Evolutionary conservation across 2,113 vertebrate species (phyloP), one percentile per base, ranked within the genome.

Genomic region (Okapia johnstoni): DNA sequence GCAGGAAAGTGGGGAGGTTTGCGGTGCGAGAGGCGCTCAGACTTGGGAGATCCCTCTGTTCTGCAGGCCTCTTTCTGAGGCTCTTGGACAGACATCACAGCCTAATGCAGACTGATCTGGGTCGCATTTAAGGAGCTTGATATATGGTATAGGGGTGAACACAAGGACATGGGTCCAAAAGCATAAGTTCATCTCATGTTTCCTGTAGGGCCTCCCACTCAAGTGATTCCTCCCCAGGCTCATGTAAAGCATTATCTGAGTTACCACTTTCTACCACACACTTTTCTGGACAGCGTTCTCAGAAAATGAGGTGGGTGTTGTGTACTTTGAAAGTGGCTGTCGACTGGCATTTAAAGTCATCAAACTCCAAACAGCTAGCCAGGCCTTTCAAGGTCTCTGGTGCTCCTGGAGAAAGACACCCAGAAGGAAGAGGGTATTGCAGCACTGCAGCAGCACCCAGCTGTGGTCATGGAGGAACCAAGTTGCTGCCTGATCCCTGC

Each of bases 1-100:
- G n/a, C 7, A 15, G 23, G 26, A 17, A 36, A 43, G 52, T 14
- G 2, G n/a, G 50, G 63, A 52, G 14, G 25, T 58, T 11, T 12
- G 14, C 63, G 55, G 15, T 0, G 0, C 6, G 2, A 33, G 14
- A 63, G n/a, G 73, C 15, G 9, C 54, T 50, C 17, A 19, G 19
- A 5, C 3, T 36, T 54, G 28, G 30, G 30, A 30, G n/a, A 46
- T 6, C 2, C 2, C 10, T 16, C 6, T 54, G 15, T 5, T 15
- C n/a, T 66, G 43, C 33, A 81, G 19, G 26, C 25, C 48, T 50
- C 79, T 43, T 19, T 6, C 25, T 25, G 36, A 7, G 55, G 12
- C 12, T 23, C 26, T 9, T 8, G 2, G 15, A 46, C 7, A 40
- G 30, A 50, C 0, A 1, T 0, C 3, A n/a, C 14, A 25, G 40